phyloP scores from a whole-genome alignment of 1,140 invertebrate species.

The Eurosta solidaginis region DNA sequence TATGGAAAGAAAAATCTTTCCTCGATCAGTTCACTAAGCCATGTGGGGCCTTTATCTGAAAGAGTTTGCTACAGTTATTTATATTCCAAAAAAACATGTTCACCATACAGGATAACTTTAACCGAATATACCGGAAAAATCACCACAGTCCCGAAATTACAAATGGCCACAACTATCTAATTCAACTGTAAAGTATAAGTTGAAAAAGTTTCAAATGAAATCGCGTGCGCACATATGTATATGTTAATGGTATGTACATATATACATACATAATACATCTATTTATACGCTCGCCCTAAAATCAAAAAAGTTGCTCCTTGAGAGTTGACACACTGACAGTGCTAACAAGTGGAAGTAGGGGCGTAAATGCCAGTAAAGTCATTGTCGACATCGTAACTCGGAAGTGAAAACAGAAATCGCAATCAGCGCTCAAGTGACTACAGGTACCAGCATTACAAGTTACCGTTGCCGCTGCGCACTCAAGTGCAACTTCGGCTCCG shows the following conservation, averaged over 20 bases:
- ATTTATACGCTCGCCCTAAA: neutral
- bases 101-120: no score
- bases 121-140: no score
- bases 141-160: no score
- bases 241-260: neutral
- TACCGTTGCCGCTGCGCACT: neutral
- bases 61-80: no score
- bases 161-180: no score
- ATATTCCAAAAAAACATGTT: no score
- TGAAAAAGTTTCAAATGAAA: neutral
- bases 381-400: neutral
- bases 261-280: neutral
- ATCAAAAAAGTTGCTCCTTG: neutral
- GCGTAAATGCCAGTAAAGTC: neutral
- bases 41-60: no score
- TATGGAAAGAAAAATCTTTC: no score
- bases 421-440: constrained; percentile 24
- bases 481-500: constrained; percentile 11
- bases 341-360: neutral
- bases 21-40: no score
- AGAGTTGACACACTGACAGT: neutral
- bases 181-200: no score
- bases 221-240: neutral
- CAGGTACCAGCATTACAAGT: constrained; percentile 26
- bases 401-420: constrained; percentile 28